Conservation (phyloP, 1,140 invertebrate genomes). For the Linepithema humile region DNA sequence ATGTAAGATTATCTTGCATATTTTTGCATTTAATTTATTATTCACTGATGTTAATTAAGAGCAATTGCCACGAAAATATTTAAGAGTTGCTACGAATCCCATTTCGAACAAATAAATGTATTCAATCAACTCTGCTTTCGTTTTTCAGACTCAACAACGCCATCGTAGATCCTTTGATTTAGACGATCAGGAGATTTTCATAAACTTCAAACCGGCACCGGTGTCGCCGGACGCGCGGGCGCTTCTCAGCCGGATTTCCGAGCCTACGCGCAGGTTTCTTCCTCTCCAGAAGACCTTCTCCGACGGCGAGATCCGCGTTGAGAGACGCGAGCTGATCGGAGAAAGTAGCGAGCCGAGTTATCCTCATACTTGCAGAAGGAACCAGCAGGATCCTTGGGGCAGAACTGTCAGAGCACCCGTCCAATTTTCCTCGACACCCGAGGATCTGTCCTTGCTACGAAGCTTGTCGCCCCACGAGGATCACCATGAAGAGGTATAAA, state of each 20-base stretch:
- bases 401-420: slow-evolving; percentile 77
- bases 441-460: slow-evolving; percentile 81
- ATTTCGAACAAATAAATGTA: not conserved
- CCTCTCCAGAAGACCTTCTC: slow-evolving; percentile 91
- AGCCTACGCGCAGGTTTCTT: slow-evolving; percentile 84
- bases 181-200: slow-evolving; percentile 92
- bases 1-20: too few relatives aligned
- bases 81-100: not conserved
- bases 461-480: slow-evolving; percentile 76
- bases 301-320: slow-evolving; percentile 91
- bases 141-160: slow-evolving; percentile 52
- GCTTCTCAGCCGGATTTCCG: slow-evolving; percentile 81
- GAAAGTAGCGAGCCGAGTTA: slow-evolving; percentile 82
- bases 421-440: slow-evolving; percentile 83
- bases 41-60: too few relatives aligned
- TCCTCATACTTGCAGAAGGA: slow-evolving; percentile 81
- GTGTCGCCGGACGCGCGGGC: slow-evolving; percentile 86
- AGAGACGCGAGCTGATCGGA: slow-evolving; percentile 84
- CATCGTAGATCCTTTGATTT: slow-evolving; percentile 80
- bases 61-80: too few relatives aligned
- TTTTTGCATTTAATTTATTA: not conserved
- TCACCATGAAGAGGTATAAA: slow-evolving; percentile 80
- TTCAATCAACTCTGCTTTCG: not conserved
- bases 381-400: slow-evolving; percentile 82
- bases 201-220: slow-evolving; percentile 92